Evolutionary conservation across 2,888 invertebrate species (phyloP).

Genomic region (Caenorhabditis sp.): DNA sequence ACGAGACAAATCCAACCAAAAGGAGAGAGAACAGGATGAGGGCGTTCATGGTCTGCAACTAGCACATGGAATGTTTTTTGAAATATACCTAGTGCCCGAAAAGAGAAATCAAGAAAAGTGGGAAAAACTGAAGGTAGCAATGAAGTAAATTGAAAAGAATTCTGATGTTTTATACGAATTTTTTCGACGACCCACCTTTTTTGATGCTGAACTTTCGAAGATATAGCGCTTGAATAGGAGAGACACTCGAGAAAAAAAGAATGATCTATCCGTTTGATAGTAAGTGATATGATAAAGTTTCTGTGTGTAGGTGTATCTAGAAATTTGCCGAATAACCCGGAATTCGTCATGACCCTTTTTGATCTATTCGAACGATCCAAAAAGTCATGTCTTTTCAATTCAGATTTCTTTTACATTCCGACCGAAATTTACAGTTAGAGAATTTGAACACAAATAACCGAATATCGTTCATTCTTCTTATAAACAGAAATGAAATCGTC

Average conservation of each 20-base stretch:
- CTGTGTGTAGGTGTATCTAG: conserved; percentile 13
- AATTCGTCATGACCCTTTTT: conserved; percentile 24
- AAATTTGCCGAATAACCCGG: conserved; percentile 3
- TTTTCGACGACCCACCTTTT: conserved; percentile 19
- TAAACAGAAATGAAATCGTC: conserved; percentile 14
- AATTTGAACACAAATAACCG: no score
- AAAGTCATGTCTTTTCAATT: not conserved
- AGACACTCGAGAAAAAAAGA: conserved; percentile 9
- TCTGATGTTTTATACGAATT: conserved; percentile 30
- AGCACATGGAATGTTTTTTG: no score
- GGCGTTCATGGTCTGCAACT: conserved; percentile 38
- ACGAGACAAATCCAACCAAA: conserved; percentile 37
- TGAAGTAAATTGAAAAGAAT: not conserved
- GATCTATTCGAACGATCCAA: no score
- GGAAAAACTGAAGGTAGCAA: not conserved
- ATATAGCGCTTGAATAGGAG: conserved; percentile 1
- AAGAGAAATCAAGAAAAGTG: not conserved
- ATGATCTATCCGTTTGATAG: conserved; percentile 22
- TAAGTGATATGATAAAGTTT: conserved; percentile 4
- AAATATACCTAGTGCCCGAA: not conserved
- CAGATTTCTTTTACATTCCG: conserved; percentile 3
- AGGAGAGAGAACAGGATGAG: conserved; percentile 39
- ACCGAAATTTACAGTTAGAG: not conserved
- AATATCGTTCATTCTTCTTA: not conserved
- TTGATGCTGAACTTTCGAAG: conserved; percentile 47